Evolutionary conservation across 2,888 invertebrate species (phyloP).

Genomic region (Parelbella ahira): DNA sequence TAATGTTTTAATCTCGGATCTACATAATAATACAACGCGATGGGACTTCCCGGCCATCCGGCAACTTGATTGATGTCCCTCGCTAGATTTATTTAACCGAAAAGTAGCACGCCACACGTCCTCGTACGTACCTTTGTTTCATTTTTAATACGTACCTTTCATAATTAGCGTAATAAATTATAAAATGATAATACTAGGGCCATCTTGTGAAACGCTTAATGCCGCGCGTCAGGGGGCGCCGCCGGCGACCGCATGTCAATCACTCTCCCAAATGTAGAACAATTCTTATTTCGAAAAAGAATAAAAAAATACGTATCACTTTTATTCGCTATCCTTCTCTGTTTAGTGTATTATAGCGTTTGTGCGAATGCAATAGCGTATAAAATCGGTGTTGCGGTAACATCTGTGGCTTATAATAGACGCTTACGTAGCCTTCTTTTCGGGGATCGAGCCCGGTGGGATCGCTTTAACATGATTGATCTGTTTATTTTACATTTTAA

Average conservation of each 20-base stretch:
- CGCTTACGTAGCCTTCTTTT: constrained; percentile 79
- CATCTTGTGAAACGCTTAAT: constrained; percentile 74
- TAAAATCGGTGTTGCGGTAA: constrained; percentile 70
- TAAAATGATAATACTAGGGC: constrained; percentile 78
- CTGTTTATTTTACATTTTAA: constrained; percentile 81
- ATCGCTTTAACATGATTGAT: constrained; percentile 80
- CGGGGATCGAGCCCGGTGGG: constrained; percentile 78
- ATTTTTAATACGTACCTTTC: constrained; percentile 74
- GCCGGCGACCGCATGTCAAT: constrained; percentile 76
- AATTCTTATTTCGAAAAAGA: constrained; percentile 76
- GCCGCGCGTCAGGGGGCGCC: constrained; percentile 68
- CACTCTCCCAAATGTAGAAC: constrained; percentile 76
- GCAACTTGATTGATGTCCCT: constrained; percentile 77
- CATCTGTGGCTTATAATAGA: constrained; percentile 79
- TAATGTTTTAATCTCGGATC: constrained; percentile 73
- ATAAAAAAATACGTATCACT: constrained; percentile 70
- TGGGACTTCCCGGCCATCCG: constrained; percentile 73
- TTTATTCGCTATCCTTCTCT: constrained; percentile 61
- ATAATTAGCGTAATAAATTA: constrained; percentile 81
- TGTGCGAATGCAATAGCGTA: constrained; percentile 53
- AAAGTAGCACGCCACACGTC: constrained; percentile 69
- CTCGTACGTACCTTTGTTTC: constrained; percentile 74
- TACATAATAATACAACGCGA: constrained; percentile 73
- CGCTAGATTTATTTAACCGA: constrained; percentile 73
- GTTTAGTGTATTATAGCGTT: constrained; percentile 34